Percentiles rank a stretch among this genome's conserved stretches.
Conservation (phyloP, 2,797 vertebrate genomes). For the Lacerta agilis region DNA sequence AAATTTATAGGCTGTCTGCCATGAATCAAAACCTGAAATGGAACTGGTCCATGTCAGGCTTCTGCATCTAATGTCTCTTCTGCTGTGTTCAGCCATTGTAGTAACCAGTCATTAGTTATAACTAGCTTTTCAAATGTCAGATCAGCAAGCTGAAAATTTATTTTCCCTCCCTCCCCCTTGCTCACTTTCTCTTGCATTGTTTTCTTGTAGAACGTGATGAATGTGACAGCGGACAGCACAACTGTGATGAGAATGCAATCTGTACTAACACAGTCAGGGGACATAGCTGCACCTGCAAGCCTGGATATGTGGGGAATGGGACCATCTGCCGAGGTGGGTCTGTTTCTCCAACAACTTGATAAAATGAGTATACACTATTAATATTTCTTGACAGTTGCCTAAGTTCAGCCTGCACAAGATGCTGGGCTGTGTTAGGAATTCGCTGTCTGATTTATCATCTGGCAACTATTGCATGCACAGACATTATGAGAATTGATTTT, state of each 20-base stretch:
- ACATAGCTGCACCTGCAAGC: constrained; percentile 94
- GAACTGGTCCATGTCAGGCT: background rate
- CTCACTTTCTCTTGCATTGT: constrained; percentile 28
- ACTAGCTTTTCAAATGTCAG: background rate
- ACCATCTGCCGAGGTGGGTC: constrained; percentile 90
- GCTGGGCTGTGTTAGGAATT: background rate
- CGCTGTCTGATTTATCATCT: constrained; percentile 1
- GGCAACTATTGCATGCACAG: background rate
- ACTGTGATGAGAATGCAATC: constrained; percentile 91
- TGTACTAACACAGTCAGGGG: constrained; percentile 92
- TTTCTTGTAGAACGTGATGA: constrained; percentile 87
- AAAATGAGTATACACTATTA: background rate
- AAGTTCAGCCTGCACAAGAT: rapidly evolving
- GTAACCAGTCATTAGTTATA: constrained; percentile 5
- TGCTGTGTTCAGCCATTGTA: background rate
- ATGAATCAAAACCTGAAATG: background rate
- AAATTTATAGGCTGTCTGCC: background rate
- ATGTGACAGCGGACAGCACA: constrained; percentile 82
- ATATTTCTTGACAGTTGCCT: constrained; percentile 15
- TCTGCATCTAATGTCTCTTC: background rate
- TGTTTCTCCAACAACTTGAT: background rate
- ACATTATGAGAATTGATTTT: constrained; percentile 30
- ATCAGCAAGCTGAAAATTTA: background rate
- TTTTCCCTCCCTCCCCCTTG: background rate
- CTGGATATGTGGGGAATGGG: constrained; percentile 92